Evolutionary conservation across 2,888 invertebrate genomes (phyloP), one percentile per base, ranked within the genome.

Genomic region (Psococerastis gibbosa): DNA sequence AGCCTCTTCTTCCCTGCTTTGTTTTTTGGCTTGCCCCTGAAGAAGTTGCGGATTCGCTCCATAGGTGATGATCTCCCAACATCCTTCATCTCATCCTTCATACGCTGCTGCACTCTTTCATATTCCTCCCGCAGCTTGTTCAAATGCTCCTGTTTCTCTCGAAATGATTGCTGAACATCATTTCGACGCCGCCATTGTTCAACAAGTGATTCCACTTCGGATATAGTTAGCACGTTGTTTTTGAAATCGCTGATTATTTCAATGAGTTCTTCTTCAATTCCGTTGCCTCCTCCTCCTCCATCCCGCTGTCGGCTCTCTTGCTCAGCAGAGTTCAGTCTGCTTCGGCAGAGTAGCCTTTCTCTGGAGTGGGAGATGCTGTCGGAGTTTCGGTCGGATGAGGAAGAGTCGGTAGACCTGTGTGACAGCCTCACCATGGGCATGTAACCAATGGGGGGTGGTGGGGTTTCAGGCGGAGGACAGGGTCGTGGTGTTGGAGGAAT

Each of bases 221-320:
- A 70, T 55, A 88, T 81, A 0, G 82, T 78, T 51, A 84, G 78
- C 2, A 85, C 83, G 55, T 87, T 84, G 55, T 85, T 85, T 59
- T 88, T 87, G 55, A 84, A 87, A 55, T 87, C 85, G 55, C 78
- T 82, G 57, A 88, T 82, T 42, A 88, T 83, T 63, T 87, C 85
- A 2, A 80, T 72, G 46, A 88, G 65, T 56, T 88, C 85, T 49
- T 82, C 82, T 56, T 85, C 78, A 1, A 51, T 49, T 22, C 49
- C 44, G 38, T 38, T 15, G 11, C 27, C 27, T 11, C 27, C 27
- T n/a, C n/a, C n/a, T 33, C 33, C 33, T 17, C n/a, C 13, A 20
- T 38, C 22, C 22, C 20, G n/a, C 18, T 38, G 15, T 5, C 20
- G 22, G 15, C 22, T 20, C 22, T 38, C 22, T 13, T 4, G 18